Conservation (phyloP, 1,140 invertebrate genomes). For the Bombus affinis region DNA sequence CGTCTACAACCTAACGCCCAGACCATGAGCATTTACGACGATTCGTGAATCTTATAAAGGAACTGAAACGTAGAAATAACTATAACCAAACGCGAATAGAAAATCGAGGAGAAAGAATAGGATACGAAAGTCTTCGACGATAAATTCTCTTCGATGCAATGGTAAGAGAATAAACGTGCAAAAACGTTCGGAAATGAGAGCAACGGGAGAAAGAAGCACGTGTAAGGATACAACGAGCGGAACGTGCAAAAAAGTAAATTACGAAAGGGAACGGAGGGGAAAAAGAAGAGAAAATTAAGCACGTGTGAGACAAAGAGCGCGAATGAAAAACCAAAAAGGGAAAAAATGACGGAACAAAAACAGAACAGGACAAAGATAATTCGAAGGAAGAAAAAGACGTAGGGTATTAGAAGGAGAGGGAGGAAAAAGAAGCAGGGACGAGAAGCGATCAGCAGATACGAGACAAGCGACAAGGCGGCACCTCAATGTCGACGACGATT, state of each 20-base stretch:
- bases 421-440: neutral
- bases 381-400: neutral
- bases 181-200: neutral
- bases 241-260: neutral
- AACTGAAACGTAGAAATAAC: no score
- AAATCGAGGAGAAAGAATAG: no score
- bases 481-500: conserved; percentile 63
- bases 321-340: neutral
- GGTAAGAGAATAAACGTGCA: neutral
- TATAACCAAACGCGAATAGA: neutral
- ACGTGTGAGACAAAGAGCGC: neutral
- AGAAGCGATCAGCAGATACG: neutral
- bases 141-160: neutral
- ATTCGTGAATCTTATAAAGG: no score
- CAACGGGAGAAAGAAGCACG: neutral
- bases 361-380: neutral
- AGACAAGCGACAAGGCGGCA: conserved; percentile 33
- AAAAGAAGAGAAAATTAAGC: conserved; percentile 1
- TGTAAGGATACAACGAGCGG: neutral
- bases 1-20: no score
- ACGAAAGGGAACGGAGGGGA: neutral
- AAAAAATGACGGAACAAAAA: neutral
- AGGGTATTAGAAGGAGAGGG: neutral
- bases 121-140: neutral
- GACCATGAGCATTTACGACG: no score